phyloP scores from a whole-genome alignment of 2,888 invertebrate genomes.

The Drosophila kanekoi region DNA sequence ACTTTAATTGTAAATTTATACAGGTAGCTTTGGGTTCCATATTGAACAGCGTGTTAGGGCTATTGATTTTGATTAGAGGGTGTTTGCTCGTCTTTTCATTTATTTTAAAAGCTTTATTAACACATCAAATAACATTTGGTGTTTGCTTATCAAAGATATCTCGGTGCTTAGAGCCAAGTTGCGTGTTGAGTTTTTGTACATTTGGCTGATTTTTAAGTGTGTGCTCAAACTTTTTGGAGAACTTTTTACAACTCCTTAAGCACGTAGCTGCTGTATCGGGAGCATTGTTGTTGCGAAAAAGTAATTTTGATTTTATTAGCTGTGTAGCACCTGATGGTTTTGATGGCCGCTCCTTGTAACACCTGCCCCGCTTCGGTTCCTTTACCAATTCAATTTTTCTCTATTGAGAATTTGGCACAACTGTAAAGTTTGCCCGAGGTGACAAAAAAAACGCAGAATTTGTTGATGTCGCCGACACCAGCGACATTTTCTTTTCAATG shows the following conservation, averaged over 20 bases:
- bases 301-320: conserved; percentile 82
- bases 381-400: conserved; percentile 71
- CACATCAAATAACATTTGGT: conserved; percentile 67
- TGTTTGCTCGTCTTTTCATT: background rate
- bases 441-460: conserved; percentile 49
- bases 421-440: conserved; percentile 47
- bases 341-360: conserved; percentile 37
- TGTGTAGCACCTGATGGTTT: conserved; percentile 74
- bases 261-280: conserved; percentile 50
- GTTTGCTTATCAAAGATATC: conserved; percentile 34
- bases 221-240: conserved; percentile 68
- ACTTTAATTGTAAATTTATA: conserved; percentile 47
- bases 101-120: conserved; percentile 39
- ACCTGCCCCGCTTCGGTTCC: conserved; percentile 18
- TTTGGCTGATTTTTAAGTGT: conserved; percentile 68
- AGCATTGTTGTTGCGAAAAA: conserved; percentile 53
- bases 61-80: too few species aligned
- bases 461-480: conserved; percentile 50
- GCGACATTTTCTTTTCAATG: conserved; percentile 57
- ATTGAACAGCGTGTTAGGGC: conserved; percentile 20
- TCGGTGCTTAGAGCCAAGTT: conserved; percentile 9
- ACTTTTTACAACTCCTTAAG: conserved; percentile 70
- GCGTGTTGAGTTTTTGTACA: conserved; percentile 52
- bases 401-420: conserved; percentile 58
- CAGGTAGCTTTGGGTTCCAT: conserved; percentile 50